Conservation (phyloP, 2,888 invertebrate species). For the Spisula solida region DNA sequence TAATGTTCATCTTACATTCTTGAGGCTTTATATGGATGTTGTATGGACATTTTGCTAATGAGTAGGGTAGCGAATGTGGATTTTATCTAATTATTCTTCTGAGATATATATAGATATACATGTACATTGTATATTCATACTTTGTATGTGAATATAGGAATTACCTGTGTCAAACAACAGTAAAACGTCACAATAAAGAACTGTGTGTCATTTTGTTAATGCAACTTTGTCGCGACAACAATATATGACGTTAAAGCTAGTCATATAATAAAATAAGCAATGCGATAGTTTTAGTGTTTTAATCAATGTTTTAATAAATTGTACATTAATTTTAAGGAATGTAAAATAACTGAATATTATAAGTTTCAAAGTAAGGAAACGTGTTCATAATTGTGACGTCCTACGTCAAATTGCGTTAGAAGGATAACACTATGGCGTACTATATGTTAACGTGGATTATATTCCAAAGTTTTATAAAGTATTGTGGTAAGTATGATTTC, state of each 20-base stretch:
- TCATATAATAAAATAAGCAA: not conserved
- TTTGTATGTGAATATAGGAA: not conserved
- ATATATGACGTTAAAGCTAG: not conserved
- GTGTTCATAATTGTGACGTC: not conserved
- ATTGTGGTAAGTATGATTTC: slow-evolving; percentile 12
- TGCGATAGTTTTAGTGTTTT: not conserved
- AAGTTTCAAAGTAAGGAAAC: not conserved
- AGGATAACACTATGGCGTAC: not conserved
- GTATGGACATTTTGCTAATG: not conserved
- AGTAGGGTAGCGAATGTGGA: not conserved
- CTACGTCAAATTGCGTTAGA: not conserved
- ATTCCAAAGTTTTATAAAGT: not conserved
- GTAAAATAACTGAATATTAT: not conserved
- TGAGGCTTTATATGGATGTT: not conserved
- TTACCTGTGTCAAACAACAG: not conserved
- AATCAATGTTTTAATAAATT: not conserved
- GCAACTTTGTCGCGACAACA: not conserved
- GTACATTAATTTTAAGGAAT: not conserved
- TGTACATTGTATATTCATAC: not conserved
- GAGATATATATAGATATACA: not conserved
- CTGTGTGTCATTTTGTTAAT: not conserved
- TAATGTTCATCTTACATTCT: not conserved
- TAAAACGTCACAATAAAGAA: not conserved
- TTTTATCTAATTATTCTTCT: not conserved
- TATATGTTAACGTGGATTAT: not conserved